Conservation (phyloP, 1,140 invertebrate species). For the Andrena cerasifolii region DNA sequence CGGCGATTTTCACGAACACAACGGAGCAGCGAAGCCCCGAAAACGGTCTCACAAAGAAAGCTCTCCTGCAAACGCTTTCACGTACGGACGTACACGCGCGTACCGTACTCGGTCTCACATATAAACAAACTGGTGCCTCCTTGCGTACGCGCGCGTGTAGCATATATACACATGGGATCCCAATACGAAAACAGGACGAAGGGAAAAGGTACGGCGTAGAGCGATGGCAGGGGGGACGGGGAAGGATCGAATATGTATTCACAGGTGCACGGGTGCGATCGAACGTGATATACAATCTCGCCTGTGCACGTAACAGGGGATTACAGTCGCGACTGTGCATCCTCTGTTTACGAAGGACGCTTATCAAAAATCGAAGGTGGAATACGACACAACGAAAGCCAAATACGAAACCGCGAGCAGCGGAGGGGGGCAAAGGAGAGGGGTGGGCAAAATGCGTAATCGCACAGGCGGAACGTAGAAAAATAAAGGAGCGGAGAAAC, state of each 20-base stretch:
- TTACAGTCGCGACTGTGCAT: conserved; percentile 27
- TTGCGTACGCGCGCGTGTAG: not conserved
- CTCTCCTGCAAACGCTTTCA: conserved; percentile 5
- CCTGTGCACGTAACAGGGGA: not conserved
- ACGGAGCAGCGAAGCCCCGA: conserved; percentile 8
- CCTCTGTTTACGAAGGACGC: conserved; percentile 31
- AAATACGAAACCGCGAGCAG: conserved; percentile 34
- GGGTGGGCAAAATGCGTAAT: conserved; percentile 38
- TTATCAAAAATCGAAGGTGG: conserved; percentile 38
- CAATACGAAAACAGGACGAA: not conserved
- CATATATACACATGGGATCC: not conserved
- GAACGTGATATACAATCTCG: not conserved
- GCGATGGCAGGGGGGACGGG: not conserved
- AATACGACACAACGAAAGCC: conserved; percentile 29
- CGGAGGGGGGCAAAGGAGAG: conserved; percentile 33
- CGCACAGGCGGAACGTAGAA: conserved; percentile 3
- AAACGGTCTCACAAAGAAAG: conserved; percentile 23
- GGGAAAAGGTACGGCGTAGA: not conserved
- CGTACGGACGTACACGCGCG: conserved; percentile 10
- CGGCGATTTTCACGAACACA: not conserved
- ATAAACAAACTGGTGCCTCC: conserved; percentile 25
- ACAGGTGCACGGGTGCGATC: conserved; percentile 21
- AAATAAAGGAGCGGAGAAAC: conserved; percentile 1
- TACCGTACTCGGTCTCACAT: not conserved
- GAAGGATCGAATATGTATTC: not conserved